A percentile compares a stretch with the other conserved stretches of the same genome.
Evolutionary conservation across 2,113 vertebrate species (phyloP).

Genomic region (Callithrix jacchus): DNA sequence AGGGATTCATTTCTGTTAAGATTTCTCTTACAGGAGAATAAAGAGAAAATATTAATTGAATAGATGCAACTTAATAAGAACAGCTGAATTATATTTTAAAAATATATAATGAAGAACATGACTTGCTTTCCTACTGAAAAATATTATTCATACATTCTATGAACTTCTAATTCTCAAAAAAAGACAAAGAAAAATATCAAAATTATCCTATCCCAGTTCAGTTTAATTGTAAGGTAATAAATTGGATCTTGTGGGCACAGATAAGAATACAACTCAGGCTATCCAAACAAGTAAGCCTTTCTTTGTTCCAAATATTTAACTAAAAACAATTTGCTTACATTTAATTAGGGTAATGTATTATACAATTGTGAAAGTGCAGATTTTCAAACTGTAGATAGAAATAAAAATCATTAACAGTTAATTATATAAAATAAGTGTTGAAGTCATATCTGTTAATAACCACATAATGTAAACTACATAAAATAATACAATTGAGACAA

Average conservation of each 20-base stretch:
- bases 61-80: neutral
- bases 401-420: neutral
- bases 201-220: neutral
- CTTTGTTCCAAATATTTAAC: neutral
- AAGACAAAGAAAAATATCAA: neutral
- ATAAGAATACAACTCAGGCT: neutral
- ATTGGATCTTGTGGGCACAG: neutral
- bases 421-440: neutral
- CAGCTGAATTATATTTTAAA: neutral
- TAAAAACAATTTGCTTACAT: neutral
- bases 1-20: constrained; percentile 10
- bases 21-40: constrained; percentile 54
- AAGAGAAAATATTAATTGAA: constrained; percentile 54
- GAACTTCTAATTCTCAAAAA: neutral
- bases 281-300: neutral
- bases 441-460: neutral
- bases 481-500: neutral
- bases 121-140: neutral
- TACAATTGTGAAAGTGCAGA: neutral
- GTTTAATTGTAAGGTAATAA: neutral
- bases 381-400: neutral
- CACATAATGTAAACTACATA: neutral
- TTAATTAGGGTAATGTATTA: neutral
- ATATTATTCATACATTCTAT: neutral
- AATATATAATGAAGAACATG: neutral